phyloP scores from a whole-genome alignment of 2,113 vertebrate genomes.

The Pollimyrus isidori region DNA sequence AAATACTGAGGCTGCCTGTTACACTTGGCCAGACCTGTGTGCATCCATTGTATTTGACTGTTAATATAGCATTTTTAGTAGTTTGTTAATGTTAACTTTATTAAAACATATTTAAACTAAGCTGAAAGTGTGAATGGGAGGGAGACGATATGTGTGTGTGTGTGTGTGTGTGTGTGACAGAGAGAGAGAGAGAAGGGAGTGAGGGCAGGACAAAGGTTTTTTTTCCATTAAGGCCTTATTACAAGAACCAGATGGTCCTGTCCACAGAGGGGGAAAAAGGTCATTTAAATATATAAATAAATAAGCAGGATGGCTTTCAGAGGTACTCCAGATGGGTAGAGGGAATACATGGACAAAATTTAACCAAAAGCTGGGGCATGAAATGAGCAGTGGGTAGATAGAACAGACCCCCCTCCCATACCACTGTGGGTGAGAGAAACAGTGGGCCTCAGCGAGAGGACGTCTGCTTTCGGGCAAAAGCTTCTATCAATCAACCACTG shows the following conservation, averaged over 20 bases:
- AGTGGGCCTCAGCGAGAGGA: background rate
- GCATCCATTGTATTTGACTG: background rate
- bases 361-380: background rate
- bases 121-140: background rate
- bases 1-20: background rate
- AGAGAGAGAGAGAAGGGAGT: background rate
- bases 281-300: conserved; percentile 5
- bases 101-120: background rate
- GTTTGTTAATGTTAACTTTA: background rate
- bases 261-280: background rate
- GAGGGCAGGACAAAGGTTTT: conserved; percentile 8
- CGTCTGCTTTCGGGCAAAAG: background rate
- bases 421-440: background rate
- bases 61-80: background rate
- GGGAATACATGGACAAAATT: background rate
- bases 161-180: background rate
- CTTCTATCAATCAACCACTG: background rate
- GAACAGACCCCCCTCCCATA: background rate
- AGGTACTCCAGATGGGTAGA: conserved; percentile 60
- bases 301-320: conserved; percentile 47
- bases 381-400: background rate
- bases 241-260: conserved; percentile 67
- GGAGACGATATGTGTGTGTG: background rate
- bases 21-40: background rate
- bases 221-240: conserved; percentile 26